Evolutionary conservation across 2,888 invertebrate species (phyloP), one percentile per base, ranked within the genome.

Genomic region (Nesidiocoris tenuis): DNA sequence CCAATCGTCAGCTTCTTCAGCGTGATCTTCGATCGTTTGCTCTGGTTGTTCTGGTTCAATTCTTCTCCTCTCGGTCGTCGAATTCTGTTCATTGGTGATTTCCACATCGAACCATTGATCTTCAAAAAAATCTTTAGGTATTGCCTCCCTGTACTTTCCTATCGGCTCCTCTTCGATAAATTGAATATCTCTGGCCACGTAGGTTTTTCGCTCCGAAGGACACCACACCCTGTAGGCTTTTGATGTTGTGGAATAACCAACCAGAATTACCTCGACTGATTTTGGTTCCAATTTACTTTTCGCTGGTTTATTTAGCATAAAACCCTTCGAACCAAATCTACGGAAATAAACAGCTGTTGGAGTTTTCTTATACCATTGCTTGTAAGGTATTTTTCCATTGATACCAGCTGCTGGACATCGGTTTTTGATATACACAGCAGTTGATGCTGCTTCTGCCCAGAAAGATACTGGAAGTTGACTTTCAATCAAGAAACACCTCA

Each of bases 271-370:
- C 9, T 23, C 24, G 22, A 22, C 18, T 59, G 59, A 59, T n/a
- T 18, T 59, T 17, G 59, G 17, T 9, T 59, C 59, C 18, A 59
- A 18, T 18, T 59, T 59, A 17, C 18, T 59, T 17, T 59, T 59
- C n/a, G n/a, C 18, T n/a, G 59, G 59, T 59, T 59, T 59, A 2
- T 59, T 18, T 18, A 59, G 5, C 59, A 86, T 92, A 91, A 23
- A 59, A 3, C 18, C 24, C 64, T 64, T 64, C 5, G n/a, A 18
- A 18, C 64, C 21, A 64, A 23, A 64, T 64, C 16, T 5, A 16
- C 21, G 64, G n/a, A 64, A 59, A 18, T 59, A 59, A 59, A 18
- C 59, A 9, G 59, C 64, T 16, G 24, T 39, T 12, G 39, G 39
- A 39, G 39, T 39, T 39, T 7, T 3, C 39, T 39, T 39, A 39